phyloP scores from a whole-genome alignment of 2,888 invertebrate species.

The Rhogogaster chlorosoma region DNA sequence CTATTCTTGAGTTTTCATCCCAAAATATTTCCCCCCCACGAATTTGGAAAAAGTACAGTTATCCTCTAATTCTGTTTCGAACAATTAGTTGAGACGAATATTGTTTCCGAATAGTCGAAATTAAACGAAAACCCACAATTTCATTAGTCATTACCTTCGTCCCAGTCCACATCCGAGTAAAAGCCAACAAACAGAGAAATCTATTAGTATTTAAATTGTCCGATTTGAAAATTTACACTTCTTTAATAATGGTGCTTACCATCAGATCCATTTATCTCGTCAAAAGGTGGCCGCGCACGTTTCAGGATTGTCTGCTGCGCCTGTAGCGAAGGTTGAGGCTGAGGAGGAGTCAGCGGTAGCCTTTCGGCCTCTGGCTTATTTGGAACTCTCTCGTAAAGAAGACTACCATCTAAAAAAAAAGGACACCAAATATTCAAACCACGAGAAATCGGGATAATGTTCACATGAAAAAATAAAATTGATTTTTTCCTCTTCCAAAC shows the following conservation, averaged over 20 bases:
- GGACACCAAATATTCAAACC: not conserved
- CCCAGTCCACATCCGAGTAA: constrained; percentile 84
- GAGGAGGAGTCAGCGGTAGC: constrained; percentile 79
- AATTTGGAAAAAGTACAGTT: no score
- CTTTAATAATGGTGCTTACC: constrained; percentile 81
- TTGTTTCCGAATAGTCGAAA: not conserved
- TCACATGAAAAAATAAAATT: no score
- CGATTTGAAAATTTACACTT: not conserved
- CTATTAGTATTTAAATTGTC: constrained; percentile 66
- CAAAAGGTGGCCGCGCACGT: constrained; percentile 87
- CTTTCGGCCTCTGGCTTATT: constrained; percentile 88
- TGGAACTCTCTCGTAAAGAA: constrained; percentile 91
- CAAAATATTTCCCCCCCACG: no score
- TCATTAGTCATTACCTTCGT: constrained; percentile 80
- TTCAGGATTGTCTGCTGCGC: constrained; percentile 83
- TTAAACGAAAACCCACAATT: not conserved
- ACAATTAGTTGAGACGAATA: not conserved
- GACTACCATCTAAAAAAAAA: constrained; percentile 86
- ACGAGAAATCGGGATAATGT: not conserved
- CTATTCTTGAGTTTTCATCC: not conserved
- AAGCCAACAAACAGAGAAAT: constrained; percentile 80
- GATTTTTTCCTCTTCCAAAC: no score
- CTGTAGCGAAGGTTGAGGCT: constrained; percentile 73
- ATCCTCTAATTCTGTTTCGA: no score
- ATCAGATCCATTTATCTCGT: constrained; percentile 94